phyloP scores from a whole-genome alignment of 2,797 vertebrate species.

The Naso thynnoides region DNA sequence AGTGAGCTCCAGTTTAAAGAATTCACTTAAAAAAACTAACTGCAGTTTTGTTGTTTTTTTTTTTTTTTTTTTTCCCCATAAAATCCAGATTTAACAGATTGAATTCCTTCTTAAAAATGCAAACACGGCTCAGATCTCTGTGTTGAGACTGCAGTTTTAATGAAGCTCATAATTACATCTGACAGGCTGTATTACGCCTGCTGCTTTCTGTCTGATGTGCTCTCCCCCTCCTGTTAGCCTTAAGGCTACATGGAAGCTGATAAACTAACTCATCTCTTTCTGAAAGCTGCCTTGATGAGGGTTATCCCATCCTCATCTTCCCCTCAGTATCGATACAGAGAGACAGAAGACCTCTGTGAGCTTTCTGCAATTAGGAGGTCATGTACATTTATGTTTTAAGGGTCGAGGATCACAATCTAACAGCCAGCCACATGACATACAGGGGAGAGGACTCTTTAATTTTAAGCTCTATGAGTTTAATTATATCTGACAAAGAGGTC shows the following conservation, averaged over 20 bases:
- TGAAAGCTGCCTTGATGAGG: constrained; percentile 43
- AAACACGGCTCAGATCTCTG: constrained; percentile 8
- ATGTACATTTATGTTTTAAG: neutral
- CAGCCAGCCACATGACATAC: neutral
- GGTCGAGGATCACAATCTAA: constrained; percentile 25
- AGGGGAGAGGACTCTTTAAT: constrained; percentile 9
- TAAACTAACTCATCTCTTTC: constrained; percentile 39
- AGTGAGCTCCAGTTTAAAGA: neutral
- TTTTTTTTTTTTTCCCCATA: too few relatives aligned
- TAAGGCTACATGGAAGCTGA: constrained; percentile 45
- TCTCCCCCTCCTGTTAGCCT: constrained; percentile 35
- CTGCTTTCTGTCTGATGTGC: constrained; percentile 44
- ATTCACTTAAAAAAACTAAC: neutral
- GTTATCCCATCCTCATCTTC: constrained; percentile 25
- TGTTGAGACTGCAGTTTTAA: constrained; percentile 41
- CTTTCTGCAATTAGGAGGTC: neutral
- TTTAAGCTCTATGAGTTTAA: neutral
- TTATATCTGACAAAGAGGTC: constrained; percentile 17
- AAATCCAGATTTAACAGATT: neutral
- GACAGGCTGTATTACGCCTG: constrained; percentile 46
- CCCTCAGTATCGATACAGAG: neutral
- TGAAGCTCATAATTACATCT: constrained; percentile 58
- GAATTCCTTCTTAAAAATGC: constrained; percentile 3
- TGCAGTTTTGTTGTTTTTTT: neutral
- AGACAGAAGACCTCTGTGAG: constrained; percentile 7